Evolutionary conservation across 2,113 vertebrate species (phyloP), one percentile per base, ranked within the genome.

Genomic region (Apodemus speciosus): DNA sequence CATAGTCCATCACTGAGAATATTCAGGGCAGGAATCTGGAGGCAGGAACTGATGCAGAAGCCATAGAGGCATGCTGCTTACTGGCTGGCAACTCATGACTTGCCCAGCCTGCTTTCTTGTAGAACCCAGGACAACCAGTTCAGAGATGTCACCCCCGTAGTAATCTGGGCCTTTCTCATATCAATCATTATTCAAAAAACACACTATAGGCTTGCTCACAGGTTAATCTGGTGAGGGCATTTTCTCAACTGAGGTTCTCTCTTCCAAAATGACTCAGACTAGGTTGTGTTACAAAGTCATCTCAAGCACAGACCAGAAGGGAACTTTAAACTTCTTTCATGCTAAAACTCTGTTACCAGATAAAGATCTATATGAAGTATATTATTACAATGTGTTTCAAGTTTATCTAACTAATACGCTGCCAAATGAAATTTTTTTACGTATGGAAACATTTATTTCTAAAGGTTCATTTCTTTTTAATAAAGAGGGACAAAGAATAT

Each of bases 391-490:
- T 75, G 25, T 11, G 21, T 81, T 93, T 7, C 32, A 96, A 88
- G 75, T 72, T 79, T 76, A 89, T 88, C 56, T 53, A 62, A 76
- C 86, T 86, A 56, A 89, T 81, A 73, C 15, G n/a, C 35, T 85
- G 10, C 49, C 60, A 93, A 81, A 77, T 51, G 27, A 95, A 88
- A 49, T 80, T 84, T 69, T 46, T 81, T 43, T 84, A 27, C 62
- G 35, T 9, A 23, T 85, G 80, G 35, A 92, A 88, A 16, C 15
- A 85, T 91, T 89, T 92, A 75, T 76, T 94, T 92, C 64, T 89
- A 32, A 20, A 72, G 0, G 66, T 14, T 0, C 9, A 66, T 77
- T 32, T 40, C 87, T 72, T 23, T 40, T 38, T 38, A 92, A 66
- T 66, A 71, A 80, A 93, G 30, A 84, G 66, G 46, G 1, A 68